Percentiles rank a stretch among this genome's conserved stretches.
Evolutionary conservation across 1,140 invertebrate genomes (phyloP).

Genomic region (Oreohelix idahoensis): DNA sequence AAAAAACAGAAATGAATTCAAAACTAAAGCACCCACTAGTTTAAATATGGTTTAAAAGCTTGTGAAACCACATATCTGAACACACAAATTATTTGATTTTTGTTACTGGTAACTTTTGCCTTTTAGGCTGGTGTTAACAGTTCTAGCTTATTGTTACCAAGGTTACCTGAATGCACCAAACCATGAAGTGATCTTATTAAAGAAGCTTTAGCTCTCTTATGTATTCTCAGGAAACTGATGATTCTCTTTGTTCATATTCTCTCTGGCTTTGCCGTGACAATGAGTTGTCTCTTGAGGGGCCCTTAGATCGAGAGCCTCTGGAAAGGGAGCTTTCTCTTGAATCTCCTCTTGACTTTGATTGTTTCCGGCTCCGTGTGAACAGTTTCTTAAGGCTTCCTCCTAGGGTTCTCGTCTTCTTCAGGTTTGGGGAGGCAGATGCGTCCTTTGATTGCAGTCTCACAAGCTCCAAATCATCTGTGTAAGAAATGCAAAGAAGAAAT

Average conservation of each 20-base stretch:
- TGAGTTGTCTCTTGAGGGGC: conserved; percentile 61
- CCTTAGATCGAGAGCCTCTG: conserved; percentile 53
- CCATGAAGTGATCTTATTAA: not conserved
- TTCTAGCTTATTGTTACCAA: too few relatives aligned
- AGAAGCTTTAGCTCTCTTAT: too few relatives aligned
- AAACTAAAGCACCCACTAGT: not conserved
- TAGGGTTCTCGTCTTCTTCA: conserved; percentile 64
- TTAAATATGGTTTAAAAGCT: not conserved
- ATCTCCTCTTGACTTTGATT: conserved; percentile 48
- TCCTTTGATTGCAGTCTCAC: conserved; percentile 47
- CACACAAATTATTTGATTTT: not conserved
- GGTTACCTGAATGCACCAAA: not conserved
- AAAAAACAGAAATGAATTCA: not conserved
- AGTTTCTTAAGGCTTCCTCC: conserved; percentile 65
- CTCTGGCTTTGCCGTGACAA: conserved; percentile 48
- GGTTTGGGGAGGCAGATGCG: conserved; percentile 49
- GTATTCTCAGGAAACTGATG: conserved; percentile 46
- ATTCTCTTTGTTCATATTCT: conserved; percentile 38
- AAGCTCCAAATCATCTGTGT: conserved; percentile 60
- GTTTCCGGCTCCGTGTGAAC: conserved; percentile 56
- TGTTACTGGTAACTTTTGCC: not conserved
- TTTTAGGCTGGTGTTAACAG: not conserved
- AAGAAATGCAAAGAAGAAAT: too few relatives aligned
- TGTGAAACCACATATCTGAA: not conserved
- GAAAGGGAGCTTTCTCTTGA: conserved; percentile 63